Evolutionary conservation across 1,140 invertebrate genomes (phyloP).

Genomic region (Lucilia cuprina): DNA sequence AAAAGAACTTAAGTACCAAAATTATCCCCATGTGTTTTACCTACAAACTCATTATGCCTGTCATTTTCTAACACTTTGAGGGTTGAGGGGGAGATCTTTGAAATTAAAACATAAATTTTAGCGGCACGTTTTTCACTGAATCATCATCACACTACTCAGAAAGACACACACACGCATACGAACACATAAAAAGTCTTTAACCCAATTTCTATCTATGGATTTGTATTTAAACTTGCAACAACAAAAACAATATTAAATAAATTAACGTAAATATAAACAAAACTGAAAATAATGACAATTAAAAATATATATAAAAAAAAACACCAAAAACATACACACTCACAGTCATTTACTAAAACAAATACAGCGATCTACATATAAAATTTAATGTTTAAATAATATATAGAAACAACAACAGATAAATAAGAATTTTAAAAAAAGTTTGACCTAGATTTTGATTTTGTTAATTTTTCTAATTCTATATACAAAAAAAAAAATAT

Average conservation of each 20-base stretch:
- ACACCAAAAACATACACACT: neutral
- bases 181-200: neutral
- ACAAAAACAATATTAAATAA: neutral
- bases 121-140: slow-evolving; percentile 2
- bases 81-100: neutral
- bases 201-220: slow-evolving; percentile 1
- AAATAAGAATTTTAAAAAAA: slow-evolving; percentile 26
- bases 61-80: neutral
- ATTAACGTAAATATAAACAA: slow-evolving; percentile 26
- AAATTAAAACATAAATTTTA: neutral
- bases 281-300: slow-evolving; percentile 3
- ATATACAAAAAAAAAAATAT: neutral
- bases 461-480: neutral
- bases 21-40: no score
- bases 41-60: no score
- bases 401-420: neutral
- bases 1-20: no score
- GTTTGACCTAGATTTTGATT: slow-evolving; percentile 35
- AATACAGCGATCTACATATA: neutral
- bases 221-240: neutral
- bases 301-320: slow-evolving; percentile 27
- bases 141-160: neutral
- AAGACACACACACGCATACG: neutral
- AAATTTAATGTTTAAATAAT: neutral
- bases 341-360: neutral